phyloP scores from a whole-genome alignment of 2,888 invertebrate species.

The Acholoe squamosa region DNA sequence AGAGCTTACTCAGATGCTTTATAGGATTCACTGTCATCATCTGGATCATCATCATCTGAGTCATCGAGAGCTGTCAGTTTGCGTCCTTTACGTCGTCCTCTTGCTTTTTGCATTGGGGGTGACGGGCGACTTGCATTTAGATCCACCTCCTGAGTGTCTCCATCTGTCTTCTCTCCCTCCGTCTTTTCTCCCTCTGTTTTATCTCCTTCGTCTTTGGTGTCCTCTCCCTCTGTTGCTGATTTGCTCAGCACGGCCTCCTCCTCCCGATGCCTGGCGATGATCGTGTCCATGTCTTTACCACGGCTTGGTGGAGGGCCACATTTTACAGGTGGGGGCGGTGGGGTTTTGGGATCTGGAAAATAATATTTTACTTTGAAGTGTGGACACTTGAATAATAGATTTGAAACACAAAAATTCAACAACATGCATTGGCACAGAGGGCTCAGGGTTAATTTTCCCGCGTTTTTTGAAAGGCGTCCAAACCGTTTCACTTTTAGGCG shows the following conservation, averaged over 20 bases:
- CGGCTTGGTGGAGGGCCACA: slow-evolving; percentile 79
- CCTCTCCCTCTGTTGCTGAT: slow-evolving; percentile 82
- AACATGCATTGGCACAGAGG: no score
- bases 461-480: no score
- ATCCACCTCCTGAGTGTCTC: slow-evolving; percentile 86
- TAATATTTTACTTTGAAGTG: no score
- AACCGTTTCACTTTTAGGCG: no score
- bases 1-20: slow-evolving; percentile 89
- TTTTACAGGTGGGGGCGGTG: not conserved
- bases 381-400: no score
- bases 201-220: slow-evolving; percentile 84
- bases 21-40: slow-evolving; percentile 92
- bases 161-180: slow-evolving; percentile 43
- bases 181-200: slow-evolving; percentile 35
- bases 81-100: slow-evolving; percentile 60
- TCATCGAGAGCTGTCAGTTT: slow-evolving; percentile 84
- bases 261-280: slow-evolving; percentile 79
- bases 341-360: not conserved
- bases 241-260: not conserved
- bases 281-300: slow-evolving; percentile 96
- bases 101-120: slow-evolving; percentile 38
- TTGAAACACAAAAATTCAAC: no score
- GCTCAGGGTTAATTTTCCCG: no score
- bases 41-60: slow-evolving; percentile 86
- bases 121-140: slow-evolving; percentile 43